phyloP scores from a whole-genome alignment of 2,113 vertebrate species.

The Noctilio leporinus region DNA sequence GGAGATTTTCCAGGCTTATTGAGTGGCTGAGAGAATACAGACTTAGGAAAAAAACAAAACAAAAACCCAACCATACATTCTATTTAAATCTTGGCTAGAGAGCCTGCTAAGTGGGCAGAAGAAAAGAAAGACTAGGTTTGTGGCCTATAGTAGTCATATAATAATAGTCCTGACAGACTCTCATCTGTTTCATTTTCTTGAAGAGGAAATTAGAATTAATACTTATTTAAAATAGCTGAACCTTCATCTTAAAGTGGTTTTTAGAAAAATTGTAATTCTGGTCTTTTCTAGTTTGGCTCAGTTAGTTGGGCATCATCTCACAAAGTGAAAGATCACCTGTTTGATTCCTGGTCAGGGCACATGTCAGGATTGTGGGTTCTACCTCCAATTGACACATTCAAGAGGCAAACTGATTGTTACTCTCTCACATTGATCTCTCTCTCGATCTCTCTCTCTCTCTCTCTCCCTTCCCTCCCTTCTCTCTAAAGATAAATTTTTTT shows the following conservation, averaged over 20 bases:
- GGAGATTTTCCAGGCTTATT: neutral
- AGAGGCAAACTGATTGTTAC: too few relatives aligned
- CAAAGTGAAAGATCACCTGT: too few relatives aligned
- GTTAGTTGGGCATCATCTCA: too few relatives aligned
- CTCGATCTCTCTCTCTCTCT: too few relatives aligned
- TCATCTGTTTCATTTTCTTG: neutral
- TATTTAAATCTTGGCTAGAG: conserved; percentile 30
- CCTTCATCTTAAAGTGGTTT: conserved; percentile 28
- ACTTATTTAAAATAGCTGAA: conserved; percentile 58
- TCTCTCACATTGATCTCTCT: too few relatives aligned
- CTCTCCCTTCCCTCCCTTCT: too few relatives aligned
- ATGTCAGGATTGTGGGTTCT: too few relatives aligned
- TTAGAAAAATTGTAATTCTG: conserved; percentile 47
- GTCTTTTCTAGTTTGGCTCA: too few relatives aligned
- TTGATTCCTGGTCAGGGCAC: too few relatives aligned
- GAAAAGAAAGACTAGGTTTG: neutral
- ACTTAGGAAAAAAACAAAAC: too few relatives aligned
- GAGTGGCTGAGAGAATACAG: neutral
- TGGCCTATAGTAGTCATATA: neutral
- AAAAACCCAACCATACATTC: too few relatives aligned
- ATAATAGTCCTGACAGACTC: neutral
- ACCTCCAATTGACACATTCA: too few relatives aligned
- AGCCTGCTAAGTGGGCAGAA: neutral
- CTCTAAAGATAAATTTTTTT: neutral
- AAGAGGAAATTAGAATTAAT: conserved; percentile 51